Percentiles rank a stretch among this genome's conserved stretches.
These are phyloP conservation scores for Leptoclinus maculatus DNA, from an alignment of 2,797 vertebrate genomes.

Conservation along the genomic window DNA sequence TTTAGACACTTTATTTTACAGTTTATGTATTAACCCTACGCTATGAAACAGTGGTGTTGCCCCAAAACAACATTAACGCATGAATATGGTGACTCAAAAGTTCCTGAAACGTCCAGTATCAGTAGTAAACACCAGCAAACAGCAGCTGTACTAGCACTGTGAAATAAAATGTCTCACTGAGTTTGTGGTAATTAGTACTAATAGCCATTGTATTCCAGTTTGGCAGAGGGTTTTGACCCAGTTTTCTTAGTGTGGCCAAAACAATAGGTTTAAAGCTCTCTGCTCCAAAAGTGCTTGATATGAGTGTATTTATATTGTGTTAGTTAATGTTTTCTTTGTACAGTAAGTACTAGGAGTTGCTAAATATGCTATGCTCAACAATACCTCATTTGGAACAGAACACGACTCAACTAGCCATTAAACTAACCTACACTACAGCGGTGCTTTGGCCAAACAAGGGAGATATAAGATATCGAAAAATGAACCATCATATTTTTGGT, in stretches of 20 bases:
- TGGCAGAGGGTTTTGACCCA: slow-evolving; percentile 66
- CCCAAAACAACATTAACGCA: slow-evolving; percentile 35
- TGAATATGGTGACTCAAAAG: slow-evolving; percentile 38
- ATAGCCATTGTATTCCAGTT: slow-evolving; percentile 70
- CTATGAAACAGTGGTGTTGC: slow-evolving; percentile 38
- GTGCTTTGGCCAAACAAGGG: slow-evolving; percentile 88
- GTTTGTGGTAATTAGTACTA: slow-evolving; percentile 70
- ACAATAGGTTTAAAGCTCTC: slow-evolving; percentile 67
- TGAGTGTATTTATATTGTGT: slow-evolving; percentile 76
- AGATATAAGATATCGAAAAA: slow-evolving; percentile 65
- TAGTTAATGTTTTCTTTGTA: slow-evolving; percentile 78
- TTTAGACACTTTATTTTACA: slow-evolving; percentile 77
- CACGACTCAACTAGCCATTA: slow-evolving; percentile 85
- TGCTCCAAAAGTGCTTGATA: slow-evolving; percentile 77
- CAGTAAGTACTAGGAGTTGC: slow-evolving; percentile 75
- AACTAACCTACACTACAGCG: slow-evolving; percentile 70
- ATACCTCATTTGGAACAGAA: slow-evolving; percentile 90
- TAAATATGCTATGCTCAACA: slow-evolving; percentile 78
- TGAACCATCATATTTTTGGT: slow-evolving; percentile 59
- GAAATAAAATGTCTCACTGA: slow-evolving; percentile 75
- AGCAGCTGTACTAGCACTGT: slow-evolving; percentile 59
- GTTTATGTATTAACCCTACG: slow-evolving; percentile 48
- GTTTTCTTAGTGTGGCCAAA: slow-evolving; percentile 67
- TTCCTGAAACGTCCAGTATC: slow-evolving; percentile 60
- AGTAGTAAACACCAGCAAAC: slow-evolving; percentile 49